These are phyloP conservation scores for Pachyramphus minor DNA, from an alignment of 2,113 vertebrate genomes.

Conservation along the genomic window DNA sequence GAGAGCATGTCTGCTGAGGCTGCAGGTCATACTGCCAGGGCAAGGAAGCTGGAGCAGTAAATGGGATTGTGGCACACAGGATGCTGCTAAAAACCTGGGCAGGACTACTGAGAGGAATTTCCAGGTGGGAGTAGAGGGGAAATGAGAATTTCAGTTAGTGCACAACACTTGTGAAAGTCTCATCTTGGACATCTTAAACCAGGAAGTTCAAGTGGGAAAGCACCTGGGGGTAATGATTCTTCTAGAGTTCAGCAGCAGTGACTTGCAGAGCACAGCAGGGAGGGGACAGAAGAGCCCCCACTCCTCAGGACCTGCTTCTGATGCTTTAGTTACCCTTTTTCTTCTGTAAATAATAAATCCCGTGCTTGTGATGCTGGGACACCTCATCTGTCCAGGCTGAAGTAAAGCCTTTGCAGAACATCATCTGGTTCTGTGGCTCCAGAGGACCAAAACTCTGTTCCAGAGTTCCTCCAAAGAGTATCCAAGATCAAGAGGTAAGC, in stretches of 20 bases:
- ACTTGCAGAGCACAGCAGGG: background rate
- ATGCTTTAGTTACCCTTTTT: background rate
- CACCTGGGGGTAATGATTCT: background rate
- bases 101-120: background rate
- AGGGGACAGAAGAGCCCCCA: background rate
- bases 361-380: background rate
- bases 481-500: background rate
- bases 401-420: background rate
- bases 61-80: background rate
- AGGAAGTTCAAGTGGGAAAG: background rate
- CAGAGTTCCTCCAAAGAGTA: background rate
- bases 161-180: background rate
- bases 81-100: background rate
- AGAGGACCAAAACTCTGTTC: background rate
- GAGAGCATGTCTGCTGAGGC: constrained; percentile 4
- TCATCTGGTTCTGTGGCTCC: background rate
- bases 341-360: background rate
- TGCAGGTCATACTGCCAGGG: background rate
- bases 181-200: background rate
- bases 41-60: background rate
- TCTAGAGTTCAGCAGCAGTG: background rate
- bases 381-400: background rate
- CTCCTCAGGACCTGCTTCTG: background rate
- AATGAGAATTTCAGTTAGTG: background rate
- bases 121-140: background rate